phyloP scores from a whole-genome alignment of 2,888 invertebrate species.

The Thysanoteuthis rhombus region DNA sequence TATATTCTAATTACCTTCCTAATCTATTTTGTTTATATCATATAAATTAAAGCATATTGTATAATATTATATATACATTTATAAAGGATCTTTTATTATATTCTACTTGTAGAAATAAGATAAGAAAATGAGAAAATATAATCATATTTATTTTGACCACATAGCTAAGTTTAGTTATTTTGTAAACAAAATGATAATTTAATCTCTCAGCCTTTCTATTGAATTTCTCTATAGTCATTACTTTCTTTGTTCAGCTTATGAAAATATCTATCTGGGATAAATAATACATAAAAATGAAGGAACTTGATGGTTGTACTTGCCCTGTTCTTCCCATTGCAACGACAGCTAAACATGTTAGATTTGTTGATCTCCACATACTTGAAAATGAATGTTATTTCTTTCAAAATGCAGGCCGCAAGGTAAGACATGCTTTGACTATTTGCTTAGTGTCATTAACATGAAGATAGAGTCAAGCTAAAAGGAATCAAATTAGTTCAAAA shows the following conservation, averaged over 20 bases:
- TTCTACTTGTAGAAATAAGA: background rate
- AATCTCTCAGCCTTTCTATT: background rate
- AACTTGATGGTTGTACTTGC: background rate
- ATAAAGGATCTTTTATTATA: background rate
- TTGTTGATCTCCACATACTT: background rate
- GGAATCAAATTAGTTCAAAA: no score
- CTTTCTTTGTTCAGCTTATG: background rate
- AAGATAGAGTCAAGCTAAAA: no score
- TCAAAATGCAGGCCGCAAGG: background rate
- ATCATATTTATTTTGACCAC: background rate
- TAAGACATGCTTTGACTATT: background rate
- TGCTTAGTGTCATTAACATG: background rate
- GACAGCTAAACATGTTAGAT: background rate
- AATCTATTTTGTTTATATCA: no score
- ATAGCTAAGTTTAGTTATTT: background rate
- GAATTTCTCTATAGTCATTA: background rate
- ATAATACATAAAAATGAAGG: background rate
- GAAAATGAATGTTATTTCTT: background rate
- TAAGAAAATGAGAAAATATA: background rate
- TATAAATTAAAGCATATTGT: no score
- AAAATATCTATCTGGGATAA: background rate
- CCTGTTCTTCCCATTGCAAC: background rate
- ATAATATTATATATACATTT: no score
- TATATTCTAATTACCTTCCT: background rate
- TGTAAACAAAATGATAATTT: background rate